Percentiles rank a stretch among this genome's conserved stretches.
Conservation (phyloP, 2,797 vertebrate species). For the Crenuchus spilurus region DNA sequence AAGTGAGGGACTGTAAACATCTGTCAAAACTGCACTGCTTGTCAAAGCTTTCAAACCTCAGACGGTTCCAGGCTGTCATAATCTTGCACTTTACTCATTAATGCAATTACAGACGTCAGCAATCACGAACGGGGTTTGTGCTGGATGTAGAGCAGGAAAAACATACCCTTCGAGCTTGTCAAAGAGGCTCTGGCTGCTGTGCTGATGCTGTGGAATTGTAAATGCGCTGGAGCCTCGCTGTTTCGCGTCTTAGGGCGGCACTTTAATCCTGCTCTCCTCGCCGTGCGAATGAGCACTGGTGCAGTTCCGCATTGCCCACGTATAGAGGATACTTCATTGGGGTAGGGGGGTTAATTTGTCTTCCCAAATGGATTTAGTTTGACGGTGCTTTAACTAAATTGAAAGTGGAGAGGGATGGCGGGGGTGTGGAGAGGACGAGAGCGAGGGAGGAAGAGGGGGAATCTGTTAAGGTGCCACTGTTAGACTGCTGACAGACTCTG, state of each 20-base stretch:
- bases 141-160: conserved; percentile 39
- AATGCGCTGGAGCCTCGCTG: conserved; percentile 3
- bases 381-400: conserved; percentile 57
- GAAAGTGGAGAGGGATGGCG: conserved; percentile 35
- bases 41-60: conserved; percentile 34
- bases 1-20: conserved; percentile 22
- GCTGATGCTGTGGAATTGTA: conserved; percentile 38
- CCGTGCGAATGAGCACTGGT: conserved; percentile 36
- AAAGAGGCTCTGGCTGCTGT: conserved; percentile 9
- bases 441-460: conserved; percentile 41
- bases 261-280: conserved; percentile 36
- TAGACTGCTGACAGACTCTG: conserved; percentile 59
- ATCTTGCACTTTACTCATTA: conserved; percentile 49
- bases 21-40: conserved; percentile 34
- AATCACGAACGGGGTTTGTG: conserved; percentile 17
- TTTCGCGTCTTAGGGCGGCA: conserved; percentile 5
- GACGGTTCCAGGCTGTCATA: conserved; percentile 26
- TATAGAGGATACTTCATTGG: conserved; percentile 34
- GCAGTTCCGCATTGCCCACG: conserved; percentile 37
- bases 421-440: conserved; percentile 5
- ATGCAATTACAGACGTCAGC: conserved; percentile 47
- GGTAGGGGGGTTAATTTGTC: conserved; percentile 45
- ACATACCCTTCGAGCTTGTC: conserved; percentile 12
- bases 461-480: conserved; percentile 50
- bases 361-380: conserved; percentile 52